These are phyloP conservation scores for Falcunculus frontatus DNA, from an alignment of 2,113 vertebrate species.

Conservation along the genomic window DNA sequence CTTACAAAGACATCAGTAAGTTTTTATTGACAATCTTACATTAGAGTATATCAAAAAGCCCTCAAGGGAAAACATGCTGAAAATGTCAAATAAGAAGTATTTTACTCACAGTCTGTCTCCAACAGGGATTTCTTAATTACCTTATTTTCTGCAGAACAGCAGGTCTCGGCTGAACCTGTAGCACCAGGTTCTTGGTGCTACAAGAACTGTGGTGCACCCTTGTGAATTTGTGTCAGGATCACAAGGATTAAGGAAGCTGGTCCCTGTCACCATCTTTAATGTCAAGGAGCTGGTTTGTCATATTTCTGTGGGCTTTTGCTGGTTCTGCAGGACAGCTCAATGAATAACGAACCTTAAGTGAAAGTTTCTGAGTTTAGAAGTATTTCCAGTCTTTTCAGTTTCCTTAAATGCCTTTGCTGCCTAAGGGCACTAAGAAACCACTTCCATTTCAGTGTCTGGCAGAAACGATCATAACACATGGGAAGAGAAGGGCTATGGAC, in stretches of 20 bases:
- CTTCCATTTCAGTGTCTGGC: not conserved
- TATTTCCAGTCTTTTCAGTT: not conserved
- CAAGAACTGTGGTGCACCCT: accelerated
- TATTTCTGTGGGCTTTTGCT: not conserved
- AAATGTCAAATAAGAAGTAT: not conserved
- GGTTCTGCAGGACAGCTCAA: not conserved
- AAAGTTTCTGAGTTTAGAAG: not conserved
- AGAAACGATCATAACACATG: not conserved
- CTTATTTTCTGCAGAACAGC: not conserved
- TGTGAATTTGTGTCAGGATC: not conserved
- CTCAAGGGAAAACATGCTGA: not conserved
- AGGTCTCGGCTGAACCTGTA: too few species aligned
- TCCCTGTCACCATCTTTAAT: not conserved
- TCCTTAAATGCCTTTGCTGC: not conserved
- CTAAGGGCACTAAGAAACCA: not conserved
- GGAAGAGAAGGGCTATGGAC: not conserved
- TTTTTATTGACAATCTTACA: not conserved
- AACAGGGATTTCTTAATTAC: not conserved
- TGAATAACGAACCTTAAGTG: not conserved
- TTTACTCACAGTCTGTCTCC: not conserved
- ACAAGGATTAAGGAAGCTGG: not conserved
- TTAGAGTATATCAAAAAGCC: not conserved
- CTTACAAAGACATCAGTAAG: not conserved
- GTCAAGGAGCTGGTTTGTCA: not conserved
- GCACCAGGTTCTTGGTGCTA: too few species aligned